Evolutionary conservation across 2,113 vertebrate genomes (phyloP), one percentile per base, ranked within the genome.

Genomic region (Passer domesticus): DNA sequence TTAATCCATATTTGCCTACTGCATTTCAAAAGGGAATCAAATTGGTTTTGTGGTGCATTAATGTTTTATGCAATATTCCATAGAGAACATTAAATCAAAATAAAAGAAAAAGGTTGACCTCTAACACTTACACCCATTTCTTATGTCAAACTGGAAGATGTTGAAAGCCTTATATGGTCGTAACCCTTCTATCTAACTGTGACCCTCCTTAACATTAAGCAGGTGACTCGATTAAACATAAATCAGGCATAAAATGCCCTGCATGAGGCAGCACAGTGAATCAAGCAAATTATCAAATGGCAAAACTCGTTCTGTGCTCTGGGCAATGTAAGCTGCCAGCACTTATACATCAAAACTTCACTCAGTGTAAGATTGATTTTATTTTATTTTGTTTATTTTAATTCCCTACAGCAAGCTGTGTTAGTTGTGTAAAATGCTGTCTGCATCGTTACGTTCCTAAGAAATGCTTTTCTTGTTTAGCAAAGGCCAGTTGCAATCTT

Each of bases 371-470:
- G 86, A 98, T 98, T 98, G 96, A 98, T 98, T 98, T 98, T 97
- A 96, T 98, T 98, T 98, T 98, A 97, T 98, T 98, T 98, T 98
- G 97, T 98, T 98, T 98, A 96, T 97, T 98, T 98, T 98, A 98
- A 98, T 98, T 98, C 97, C 97, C 98, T 97, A 92, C 94, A 98
- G 97, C 98, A 97, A 97, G 83, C 95, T 94, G 53, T 90, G 97
- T 97, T 97, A 92, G 96, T 96, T 63, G 83, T 97, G 98, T 95
- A 97, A 97, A 97, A 97, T 55, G 66, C 90, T 96, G 94, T 95
- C 94, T 97, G 95, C 97, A 96, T 98, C 98, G 97, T 98, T 98
- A 96, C 79, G 2, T 96, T 98, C 72, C 93, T 96, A 96, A 96
- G 96, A 97, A 98, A 98, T 97, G 95, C 89, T 90, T 95, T 92